Base-by-base conservation (phyloP, 2,888 invertebrate species). In the Fabriciana adippe region DNA sequence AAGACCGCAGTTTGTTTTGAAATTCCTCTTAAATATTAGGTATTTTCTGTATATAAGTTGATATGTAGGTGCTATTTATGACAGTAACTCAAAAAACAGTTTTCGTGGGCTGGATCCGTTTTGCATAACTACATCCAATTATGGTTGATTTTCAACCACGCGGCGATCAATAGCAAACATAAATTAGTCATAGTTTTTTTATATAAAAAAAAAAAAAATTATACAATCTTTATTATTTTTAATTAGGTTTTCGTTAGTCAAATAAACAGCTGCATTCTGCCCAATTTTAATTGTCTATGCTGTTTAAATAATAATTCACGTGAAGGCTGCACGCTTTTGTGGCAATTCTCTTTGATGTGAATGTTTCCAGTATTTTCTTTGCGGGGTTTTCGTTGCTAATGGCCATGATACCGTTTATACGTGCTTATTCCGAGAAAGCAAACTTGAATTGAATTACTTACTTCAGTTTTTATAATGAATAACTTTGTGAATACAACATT, bases 301-400 rank as follows among this genome's bases (percentile, higher is more conserved):
- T 60, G 47, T 61, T 67, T 53, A 60, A 66, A 71, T 56, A 66
- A 71, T 56, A 65, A 66, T 68, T 66, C 59, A 31, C 55, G 41
- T 18, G 66, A 60, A 66, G 15, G 16, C 21, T 51, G 55, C 63
- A 53, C 60, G 60, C 63, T 63, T 66, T 63, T 41, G 66, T 66
- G 63, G 55, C 55, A 54, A 64, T 68, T 64, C 60, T 64, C 68
- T 71, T 68, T 71, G 66, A 71, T 61, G 68, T 64, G 62, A 50
- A 35, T 45, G 35, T 60, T 51, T 57, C 51, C 18, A 60, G 66
- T 60, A 48, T 60, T 70, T 68, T 70, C 55, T 68, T 63, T 60
- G 35, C 41, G 47, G 55, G 45, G 18, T 67, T 67, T 56, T 63
- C 54, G 45, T 57, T 55, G 35, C 54, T 67, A 69, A 57, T 55